phyloP scores from a whole-genome alignment of 2,888 invertebrate species.

The Ypsolopha sequella region DNA sequence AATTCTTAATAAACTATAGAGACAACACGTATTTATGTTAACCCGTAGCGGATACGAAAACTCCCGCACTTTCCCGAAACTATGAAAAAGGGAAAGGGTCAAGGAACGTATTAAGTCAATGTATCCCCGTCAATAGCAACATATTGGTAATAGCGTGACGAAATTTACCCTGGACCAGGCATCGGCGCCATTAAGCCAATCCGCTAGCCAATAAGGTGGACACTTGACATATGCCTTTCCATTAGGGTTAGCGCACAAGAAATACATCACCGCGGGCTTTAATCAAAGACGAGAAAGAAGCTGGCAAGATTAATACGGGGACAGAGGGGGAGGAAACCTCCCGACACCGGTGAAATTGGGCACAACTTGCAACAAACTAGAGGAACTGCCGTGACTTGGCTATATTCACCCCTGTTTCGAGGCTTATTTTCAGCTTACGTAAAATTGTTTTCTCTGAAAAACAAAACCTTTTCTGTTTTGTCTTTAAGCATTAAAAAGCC shows the following conservation, averaged over 20 bases:
- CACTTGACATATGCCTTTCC: conserved; percentile 67
- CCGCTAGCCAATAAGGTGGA: conserved; percentile 62
- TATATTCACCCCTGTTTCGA: conserved; percentile 1
- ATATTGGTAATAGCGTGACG: conserved; percentile 27
- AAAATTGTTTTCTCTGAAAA: too few species aligned
- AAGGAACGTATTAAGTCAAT: background rate
- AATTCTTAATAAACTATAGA: too few species aligned
- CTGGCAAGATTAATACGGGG: conserved; percentile 59
- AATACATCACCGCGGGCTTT: conserved; percentile 62
- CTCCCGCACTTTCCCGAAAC: too few species aligned
- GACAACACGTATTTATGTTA: too few species aligned
- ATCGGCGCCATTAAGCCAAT: conserved; percentile 58
- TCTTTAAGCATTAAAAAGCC: too few species aligned
- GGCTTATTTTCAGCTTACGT: background rate
- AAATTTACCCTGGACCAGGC: conserved; percentile 39
- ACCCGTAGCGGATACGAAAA: too few species aligned
- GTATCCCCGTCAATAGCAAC: conserved; percentile 16
- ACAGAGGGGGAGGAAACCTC: conserved; percentile 32
- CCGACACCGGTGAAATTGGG: conserved; percentile 16
- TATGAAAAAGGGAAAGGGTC: background rate
- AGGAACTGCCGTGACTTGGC: background rate
- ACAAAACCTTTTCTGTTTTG: too few species aligned
- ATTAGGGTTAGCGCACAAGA: conserved; percentile 61
- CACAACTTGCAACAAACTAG: conserved; percentile 18
- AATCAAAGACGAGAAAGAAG: conserved; percentile 62